Conservation (phyloP, 2,797 vertebrate genomes). For the Protosalanx chinensis region DNA sequence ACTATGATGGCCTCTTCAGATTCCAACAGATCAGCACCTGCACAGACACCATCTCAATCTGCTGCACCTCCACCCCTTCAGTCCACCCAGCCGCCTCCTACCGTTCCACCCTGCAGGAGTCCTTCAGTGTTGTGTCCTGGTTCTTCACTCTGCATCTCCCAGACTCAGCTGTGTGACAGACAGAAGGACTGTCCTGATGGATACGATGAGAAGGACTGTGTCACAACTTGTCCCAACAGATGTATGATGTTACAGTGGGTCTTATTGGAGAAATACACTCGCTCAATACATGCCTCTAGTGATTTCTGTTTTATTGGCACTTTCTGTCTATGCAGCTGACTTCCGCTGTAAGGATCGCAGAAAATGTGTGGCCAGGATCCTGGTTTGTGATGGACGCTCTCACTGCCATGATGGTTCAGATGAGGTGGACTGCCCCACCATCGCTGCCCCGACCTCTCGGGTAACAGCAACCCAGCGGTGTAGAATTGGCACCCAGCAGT, state of each 20-base stretch:
- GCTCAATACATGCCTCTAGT: constrained; percentile 16
- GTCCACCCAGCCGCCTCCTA: too few relatives aligned
- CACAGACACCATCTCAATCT: too few relatives aligned
- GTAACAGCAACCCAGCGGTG: neutral
- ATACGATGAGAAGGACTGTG: constrained; percentile 44
- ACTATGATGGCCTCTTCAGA: too few relatives aligned
- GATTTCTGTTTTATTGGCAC: constrained; percentile 15
- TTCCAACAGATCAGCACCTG: too few relatives aligned
- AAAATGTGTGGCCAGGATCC: constrained; percentile 38
- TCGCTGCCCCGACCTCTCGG: neutral
- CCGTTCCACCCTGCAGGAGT: constrained; percentile 51
- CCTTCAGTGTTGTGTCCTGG: constrained; percentile 66
- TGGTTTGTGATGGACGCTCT: constrained; percentile 45
- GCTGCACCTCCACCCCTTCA: too few relatives aligned
- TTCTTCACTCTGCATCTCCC: constrained; percentile 65
- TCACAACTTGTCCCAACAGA: constrained; percentile 52
- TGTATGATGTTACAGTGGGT: constrained; percentile 44
- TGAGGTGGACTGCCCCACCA: constrained; percentile 37
- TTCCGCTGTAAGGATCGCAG: constrained; percentile 45
- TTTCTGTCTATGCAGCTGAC: constrained; percentile 24
- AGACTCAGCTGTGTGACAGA: constrained; percentile 70
- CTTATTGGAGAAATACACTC: neutral
- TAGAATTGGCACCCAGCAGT: neutral
- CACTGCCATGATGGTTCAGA: constrained; percentile 56
- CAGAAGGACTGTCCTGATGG: constrained; percentile 48